Base-by-base conservation (phyloP, 2,888 invertebrate species). In the Onthophagus sagittarius region DNA sequence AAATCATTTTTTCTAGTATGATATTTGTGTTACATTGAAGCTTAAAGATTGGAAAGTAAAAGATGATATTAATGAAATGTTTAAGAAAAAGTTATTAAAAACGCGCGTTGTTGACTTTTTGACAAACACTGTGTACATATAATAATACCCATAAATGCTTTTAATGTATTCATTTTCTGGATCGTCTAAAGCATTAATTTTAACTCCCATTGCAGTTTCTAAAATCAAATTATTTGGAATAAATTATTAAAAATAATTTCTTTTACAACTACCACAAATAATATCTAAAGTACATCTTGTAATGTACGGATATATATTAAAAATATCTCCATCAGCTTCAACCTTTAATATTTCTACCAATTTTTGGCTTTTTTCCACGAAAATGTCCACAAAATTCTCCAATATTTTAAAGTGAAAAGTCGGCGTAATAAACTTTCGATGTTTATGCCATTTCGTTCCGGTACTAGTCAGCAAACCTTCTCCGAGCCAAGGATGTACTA, bases 161-260 rank as follows among this genome's bases (percentile, higher is more conserved):
- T 88, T 86, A 0, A 93, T 92, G 81, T 93, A 94, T 77, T 89
- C 88, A 0, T 92, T 91, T 76, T 92, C 88, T 7, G 86, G 86
- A 80, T 91, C 86, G 3, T 85, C 86, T 82, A 94, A 94, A 0
- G 93, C 92, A 80, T 92, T 86, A 0, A 93, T 85, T 32, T 89
- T 88, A 11, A 90, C 88, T 0, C 94, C 95, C 94, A 95, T 95
- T 6, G 94, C 92, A 7, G 93, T 91, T 85, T 94, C 94, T 92
- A 86, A 69, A 87, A 72, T 62, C 15, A 15, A 71, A 15, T 9
- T 39, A 9, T 53, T 1, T 53, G 23, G 3, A 23, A 23, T 23
- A 23, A 23, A 23, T 23, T 23, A 2, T 2, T 23, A 23, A 23
- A 23, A 23, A 23, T n/a, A 23, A 13, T 2, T 63, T 71, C 1